phyloP scores from a whole-genome alignment of 2,113 vertebrate genomes.

The Megaceryle maxima region DNA sequence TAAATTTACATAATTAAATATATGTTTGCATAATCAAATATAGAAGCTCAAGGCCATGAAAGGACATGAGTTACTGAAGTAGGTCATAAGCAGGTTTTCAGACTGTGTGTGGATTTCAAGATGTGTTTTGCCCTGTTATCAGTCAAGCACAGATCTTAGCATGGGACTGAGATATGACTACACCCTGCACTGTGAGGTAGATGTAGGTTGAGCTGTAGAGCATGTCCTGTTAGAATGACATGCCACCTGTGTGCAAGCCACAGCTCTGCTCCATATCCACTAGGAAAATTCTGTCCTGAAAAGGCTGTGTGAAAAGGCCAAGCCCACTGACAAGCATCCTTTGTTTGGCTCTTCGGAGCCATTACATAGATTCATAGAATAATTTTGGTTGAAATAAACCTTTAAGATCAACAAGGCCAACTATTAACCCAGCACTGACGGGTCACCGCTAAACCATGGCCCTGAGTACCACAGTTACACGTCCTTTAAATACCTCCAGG shows the following conservation, averaged over 20 bases:
- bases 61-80: not conserved
- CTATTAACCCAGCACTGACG: not conserved
- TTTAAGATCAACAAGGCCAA: not conserved
- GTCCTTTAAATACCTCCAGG: not conserved
- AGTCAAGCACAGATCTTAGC: not conserved
- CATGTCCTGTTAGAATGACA: not conserved
- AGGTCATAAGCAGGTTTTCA: not conserved
- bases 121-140: accelerated
- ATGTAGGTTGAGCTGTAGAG: not conserved
- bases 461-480: not conserved
- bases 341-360: not conserved
- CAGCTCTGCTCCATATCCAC: not conserved
- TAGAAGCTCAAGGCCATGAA: not conserved
- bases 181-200: not conserved
- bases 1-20: not conserved
- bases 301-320: not conserved
- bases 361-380: not conserved
- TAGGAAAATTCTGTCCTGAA: not conserved
- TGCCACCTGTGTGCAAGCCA: not conserved
- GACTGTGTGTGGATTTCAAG: not conserved
- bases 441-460: too few species aligned
- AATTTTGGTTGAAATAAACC: not conserved
- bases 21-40: not conserved
- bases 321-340: not conserved
- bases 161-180: not conserved